Evolutionary conservation across 1,140 invertebrate species (phyloP), one percentile per base, ranked within the genome.

Genomic region (Bemisia tabaci): DNA sequence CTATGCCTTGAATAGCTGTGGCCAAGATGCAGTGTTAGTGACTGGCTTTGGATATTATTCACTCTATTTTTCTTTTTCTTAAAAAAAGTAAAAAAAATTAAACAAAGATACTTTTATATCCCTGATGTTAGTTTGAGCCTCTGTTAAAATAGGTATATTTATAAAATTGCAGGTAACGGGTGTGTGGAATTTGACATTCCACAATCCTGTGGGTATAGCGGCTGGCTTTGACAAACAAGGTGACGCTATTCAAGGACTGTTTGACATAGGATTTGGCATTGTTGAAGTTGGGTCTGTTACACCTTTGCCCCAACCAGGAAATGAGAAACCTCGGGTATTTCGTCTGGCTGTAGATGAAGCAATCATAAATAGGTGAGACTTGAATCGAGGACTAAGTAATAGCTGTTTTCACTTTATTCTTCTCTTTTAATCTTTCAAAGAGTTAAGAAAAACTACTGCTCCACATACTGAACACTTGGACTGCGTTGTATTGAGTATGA

Each of bases 201-300:
- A 79, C 67, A 97, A 96, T 81, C 95, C 95, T 0, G 74, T 99
- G 72, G 97, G 97, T 27, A 87, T 98, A 71, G 96, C 96, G 62
- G 97, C 97, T 68, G 97, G 97, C 1, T 98, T 98, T 81, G 97
- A 99, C 77, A 99, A 99, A 76, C 86, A 98, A 78, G 96, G 85
- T 12, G 92, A 98, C 81, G 93, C 91, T 25, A 81, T 97, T 1
- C 77, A 85, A 68, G 90, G 91, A 0, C 77, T 99, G 26, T 82
- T 84, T 62, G 85, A 88, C 73, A 79, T 94, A 64, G 96, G 96
- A 0, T 98, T 98, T 81, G 89, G 95, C 24, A 95, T 97, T 80
- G 86, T 98, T 39, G 97, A 99, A 84, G 87, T 99, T 71, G 96
- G 96, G 70, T 95, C 95, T 21, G 87, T 99, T 0, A 99, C 97